A percentile compares a stretch with the other conserved stretches of the same genome.
phyloP scores from a whole-genome alignment of 2,113 vertebrate genomes.

The Cebidichthys violaceus region DNA sequence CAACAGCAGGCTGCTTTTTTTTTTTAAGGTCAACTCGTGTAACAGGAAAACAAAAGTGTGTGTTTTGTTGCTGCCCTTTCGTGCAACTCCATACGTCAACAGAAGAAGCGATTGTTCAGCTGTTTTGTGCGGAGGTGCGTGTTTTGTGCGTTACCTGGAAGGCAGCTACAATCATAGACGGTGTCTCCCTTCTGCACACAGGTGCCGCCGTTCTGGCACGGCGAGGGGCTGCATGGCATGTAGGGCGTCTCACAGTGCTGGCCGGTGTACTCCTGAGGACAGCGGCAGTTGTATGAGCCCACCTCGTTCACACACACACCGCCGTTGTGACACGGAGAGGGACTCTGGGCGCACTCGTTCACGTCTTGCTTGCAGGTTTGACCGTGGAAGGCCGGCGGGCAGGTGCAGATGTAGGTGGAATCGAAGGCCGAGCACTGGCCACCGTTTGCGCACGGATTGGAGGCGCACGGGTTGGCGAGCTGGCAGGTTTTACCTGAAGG shows the following conservation, averaged over 20 bases:
- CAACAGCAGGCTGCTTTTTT: conserved; percentile 41
- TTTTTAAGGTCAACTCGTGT: conserved; percentile 47
- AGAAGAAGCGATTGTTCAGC: neutral
- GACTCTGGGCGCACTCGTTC: conserved; percentile 90
- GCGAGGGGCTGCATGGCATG: conserved; percentile 92
- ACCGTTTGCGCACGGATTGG: conserved; percentile 95
- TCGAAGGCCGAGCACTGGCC: conserved; percentile 94
- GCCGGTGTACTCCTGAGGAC: conserved; percentile 91
- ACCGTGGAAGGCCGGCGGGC: conserved; percentile 88
- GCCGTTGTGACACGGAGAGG: conserved; percentile 87
- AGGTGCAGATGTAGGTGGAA: conserved; percentile 89
- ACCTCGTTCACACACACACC: conserved; percentile 93
- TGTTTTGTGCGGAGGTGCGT: neutral
- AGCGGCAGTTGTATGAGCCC: conserved; percentile 96
- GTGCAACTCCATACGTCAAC: conserved; percentile 10
- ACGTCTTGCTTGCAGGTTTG: conserved; percentile 95
- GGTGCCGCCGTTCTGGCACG: conserved; percentile 87
- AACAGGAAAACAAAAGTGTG: conserved; percentile 35
- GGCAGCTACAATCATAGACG: conserved; percentile 92
- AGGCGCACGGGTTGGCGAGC: conserved; percentile 94
- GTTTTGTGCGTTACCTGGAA: conserved; percentile 87
- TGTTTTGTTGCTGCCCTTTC: neutral
- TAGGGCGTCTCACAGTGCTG: conserved; percentile 90
- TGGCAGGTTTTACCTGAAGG: conserved; percentile 92
- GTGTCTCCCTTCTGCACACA: conserved; percentile 94